phyloP scores from a whole-genome alignment of 2,888 invertebrate species.

The Periphyllus acericola region DNA sequence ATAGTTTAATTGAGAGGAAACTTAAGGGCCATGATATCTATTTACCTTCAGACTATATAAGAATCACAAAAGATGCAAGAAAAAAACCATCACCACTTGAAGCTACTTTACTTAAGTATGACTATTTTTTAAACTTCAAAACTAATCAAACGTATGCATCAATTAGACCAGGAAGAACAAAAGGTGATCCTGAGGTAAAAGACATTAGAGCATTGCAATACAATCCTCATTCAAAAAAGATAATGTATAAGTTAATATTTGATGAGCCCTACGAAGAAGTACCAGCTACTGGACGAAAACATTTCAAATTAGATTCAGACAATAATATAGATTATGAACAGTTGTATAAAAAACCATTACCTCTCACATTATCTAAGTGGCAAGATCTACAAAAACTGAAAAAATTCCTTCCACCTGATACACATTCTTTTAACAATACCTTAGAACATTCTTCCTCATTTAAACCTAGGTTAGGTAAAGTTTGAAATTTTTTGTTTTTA shows the following conservation, averaged over 20 bases:
- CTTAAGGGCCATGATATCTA: not conserved
- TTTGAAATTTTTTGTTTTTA: not conserved
- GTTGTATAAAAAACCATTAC: conserved; percentile 1
- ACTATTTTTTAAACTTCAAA: conserved; percentile 18
- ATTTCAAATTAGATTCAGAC: not conserved
- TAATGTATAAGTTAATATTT: no score
- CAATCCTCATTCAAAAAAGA: not conserved
- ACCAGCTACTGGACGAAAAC: conserved; percentile 4
- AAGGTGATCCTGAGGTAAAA: no score
- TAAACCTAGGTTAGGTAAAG: not conserved
- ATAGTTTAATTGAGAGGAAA: conserved; percentile 42
- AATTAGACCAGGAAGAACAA: conserved; percentile 9
- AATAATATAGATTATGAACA: not conserved
- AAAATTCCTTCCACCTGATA: no score
- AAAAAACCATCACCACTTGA: conserved; percentile 1
- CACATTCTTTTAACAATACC: no score
- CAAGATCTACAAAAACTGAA: not conserved
- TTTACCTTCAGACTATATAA: conserved; percentile 20
- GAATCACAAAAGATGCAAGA: conserved; percentile 8
- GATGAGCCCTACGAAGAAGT: conserved; percentile 22
- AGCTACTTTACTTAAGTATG: conserved; percentile 1
- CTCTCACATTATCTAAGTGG: not conserved
- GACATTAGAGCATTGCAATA: conserved; percentile 14
- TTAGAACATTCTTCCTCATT: no score
- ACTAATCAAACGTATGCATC: not conserved